Evolutionary conservation across 2,797 vertebrate species (phyloP).

Genomic region (Poeciliopsis gracilis): DNA sequence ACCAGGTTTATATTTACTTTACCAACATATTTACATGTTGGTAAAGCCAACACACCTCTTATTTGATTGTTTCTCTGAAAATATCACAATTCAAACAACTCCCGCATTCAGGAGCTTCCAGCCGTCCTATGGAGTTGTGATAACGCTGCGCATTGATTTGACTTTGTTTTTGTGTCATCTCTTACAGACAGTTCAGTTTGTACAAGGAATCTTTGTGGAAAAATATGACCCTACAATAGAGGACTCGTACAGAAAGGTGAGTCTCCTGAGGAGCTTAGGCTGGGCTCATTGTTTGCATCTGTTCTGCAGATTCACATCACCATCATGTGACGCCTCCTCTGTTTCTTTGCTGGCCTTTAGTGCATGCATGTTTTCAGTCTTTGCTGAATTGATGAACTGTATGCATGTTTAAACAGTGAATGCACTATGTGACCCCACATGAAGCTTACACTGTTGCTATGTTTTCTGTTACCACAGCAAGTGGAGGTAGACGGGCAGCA

Average conservation of each 20-base stretch:
- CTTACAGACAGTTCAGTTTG: constrained; percentile 91
- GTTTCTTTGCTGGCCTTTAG: not conserved
- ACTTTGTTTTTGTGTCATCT: constrained; percentile 41
- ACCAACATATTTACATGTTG: not conserved
- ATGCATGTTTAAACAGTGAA: constrained; percentile 1
- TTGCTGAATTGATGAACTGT: not conserved
- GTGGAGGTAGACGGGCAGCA: constrained; percentile 98
- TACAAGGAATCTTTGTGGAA: constrained; percentile 99
- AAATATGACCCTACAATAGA: constrained; percentile 99
- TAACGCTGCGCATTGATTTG: constrained; percentile 11
- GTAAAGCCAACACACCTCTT: not conserved
- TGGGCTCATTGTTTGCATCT: constrained; percentile 68
- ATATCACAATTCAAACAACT: not conserved
- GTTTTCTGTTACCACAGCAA: constrained; percentile 82
- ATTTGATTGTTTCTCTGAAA: not conserved
- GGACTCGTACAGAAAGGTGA: constrained; percentile 98
- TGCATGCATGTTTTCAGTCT: not conserved
- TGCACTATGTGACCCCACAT: constrained; percentile 30
- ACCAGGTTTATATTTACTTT: not conserved
- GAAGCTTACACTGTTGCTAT: constrained; percentile 19
- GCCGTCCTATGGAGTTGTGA: not conserved
- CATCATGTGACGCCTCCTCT: constrained; percentile 28
- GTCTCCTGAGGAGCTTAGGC: constrained; percentile 42
- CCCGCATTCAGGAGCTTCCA: constrained; percentile 4
- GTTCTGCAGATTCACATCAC: constrained; percentile 55